Percentiles rank a stretch among this genome's conserved stretches.
These are phyloP conservation scores for Nibea albiflora DNA, from an alignment of 2,113 vertebrate species.

Conservation along the genomic window DNA sequence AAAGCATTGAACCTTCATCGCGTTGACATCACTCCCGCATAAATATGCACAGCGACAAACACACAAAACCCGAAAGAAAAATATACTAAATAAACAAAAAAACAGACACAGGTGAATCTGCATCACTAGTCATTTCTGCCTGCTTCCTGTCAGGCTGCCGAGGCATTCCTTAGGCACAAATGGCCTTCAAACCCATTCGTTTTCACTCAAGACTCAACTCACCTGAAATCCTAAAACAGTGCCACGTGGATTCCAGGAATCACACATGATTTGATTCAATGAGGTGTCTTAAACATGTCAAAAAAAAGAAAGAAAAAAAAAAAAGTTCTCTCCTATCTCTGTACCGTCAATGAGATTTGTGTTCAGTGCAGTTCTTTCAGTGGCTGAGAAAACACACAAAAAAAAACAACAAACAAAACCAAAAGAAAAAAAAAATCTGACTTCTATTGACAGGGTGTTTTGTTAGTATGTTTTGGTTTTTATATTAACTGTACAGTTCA, in stretches of 20 bases:
- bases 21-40: conserved; percentile 25
- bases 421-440: conserved; percentile 61
- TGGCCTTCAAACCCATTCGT: conserved; percentile 25
- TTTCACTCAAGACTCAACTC: conserved; percentile 20
- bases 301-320: conserved; percentile 12
- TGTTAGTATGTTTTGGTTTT: conserved; percentile 87
- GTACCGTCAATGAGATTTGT: conserved; percentile 76
- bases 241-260: conserved; percentile 19
- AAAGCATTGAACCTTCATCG: conserved; percentile 40
- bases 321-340: conserved; percentile 60
- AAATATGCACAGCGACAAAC: conserved; percentile 50
- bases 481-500: conserved; percentile 85
- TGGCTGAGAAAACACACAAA: conserved; percentile 75
- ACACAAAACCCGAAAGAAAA: conserved; percentile 20
- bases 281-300: conserved; percentile 57
- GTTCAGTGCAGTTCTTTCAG: conserved; percentile 78
- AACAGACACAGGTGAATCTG: conserved; percentile 7
- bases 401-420: conserved; percentile 44
- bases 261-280: conserved; percentile 42
- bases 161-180: conserved; percentile 41
- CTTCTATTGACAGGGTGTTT: conserved; percentile 84
- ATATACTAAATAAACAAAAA: neutral
- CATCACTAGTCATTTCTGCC: conserved; percentile 41
- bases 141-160: conserved; percentile 48
- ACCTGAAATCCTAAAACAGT: conserved; percentile 33